phyloP scores from a whole-genome alignment of 2,113 vertebrate species.

The Larimichthys polyactis region DNA sequence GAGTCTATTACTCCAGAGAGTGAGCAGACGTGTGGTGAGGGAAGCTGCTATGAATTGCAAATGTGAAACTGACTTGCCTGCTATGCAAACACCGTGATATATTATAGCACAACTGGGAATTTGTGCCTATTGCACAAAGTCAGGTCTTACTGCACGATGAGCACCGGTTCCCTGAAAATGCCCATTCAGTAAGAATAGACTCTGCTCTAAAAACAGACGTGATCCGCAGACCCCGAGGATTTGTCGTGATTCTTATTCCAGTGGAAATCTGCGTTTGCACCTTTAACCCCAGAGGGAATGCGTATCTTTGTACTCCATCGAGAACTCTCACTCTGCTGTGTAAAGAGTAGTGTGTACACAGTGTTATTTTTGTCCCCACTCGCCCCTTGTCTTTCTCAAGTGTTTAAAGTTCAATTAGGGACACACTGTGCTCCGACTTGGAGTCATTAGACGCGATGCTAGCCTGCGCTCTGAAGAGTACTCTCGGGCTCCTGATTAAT shows the following conservation, averaged over 20 bases:
- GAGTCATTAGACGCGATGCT: slow-evolving; percentile 58
- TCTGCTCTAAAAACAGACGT: slow-evolving; percentile 19
- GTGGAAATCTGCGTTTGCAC: slow-evolving; percentile 34
- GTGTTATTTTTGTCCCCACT: slow-evolving; percentile 34
- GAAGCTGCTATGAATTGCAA: slow-evolving; percentile 71
- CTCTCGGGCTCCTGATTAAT: slow-evolving; percentile 69
- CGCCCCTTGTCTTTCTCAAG: slow-evolving; percentile 13
- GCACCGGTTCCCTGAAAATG: slow-evolving; percentile 22
- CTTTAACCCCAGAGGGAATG: slow-evolving; percentile 12
- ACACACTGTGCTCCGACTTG: slow-evolving; percentile 40
- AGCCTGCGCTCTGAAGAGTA: slow-evolving; percentile 31
- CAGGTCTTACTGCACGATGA: slow-evolving; percentile 32
- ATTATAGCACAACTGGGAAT: slow-evolving; percentile 65
- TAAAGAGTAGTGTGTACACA: slow-evolving; percentile 23
- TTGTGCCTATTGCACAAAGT: slow-evolving; percentile 47
- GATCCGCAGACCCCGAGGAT: not conserved
- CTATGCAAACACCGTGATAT: slow-evolving; percentile 68
- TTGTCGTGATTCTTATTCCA: not conserved
- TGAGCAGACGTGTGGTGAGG: slow-evolving; percentile 28
- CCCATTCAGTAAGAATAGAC: slow-evolving; percentile 28
- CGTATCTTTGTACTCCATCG: slow-evolving; percentile 11
- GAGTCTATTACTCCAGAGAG: slow-evolving; percentile 70
- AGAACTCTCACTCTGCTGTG: slow-evolving; percentile 23
- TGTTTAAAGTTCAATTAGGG: slow-evolving; percentile 66
- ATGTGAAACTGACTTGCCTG: slow-evolving; percentile 66